Evolutionary conservation across 2,113 vertebrate species (phyloP).

Genomic region (Podarcis muralis): DNA sequence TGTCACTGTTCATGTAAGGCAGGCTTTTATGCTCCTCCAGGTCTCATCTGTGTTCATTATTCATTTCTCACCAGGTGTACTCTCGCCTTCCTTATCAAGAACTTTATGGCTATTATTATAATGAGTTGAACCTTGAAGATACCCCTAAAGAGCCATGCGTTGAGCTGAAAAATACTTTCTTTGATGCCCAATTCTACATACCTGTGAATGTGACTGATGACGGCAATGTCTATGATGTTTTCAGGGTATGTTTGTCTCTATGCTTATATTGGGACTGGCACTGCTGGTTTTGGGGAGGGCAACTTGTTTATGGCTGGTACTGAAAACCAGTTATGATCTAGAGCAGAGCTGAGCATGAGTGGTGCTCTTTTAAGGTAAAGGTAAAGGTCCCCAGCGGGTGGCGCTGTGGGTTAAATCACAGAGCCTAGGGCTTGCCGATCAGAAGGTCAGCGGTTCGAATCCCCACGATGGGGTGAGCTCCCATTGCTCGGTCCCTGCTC

Average conservation of each 20-base stretch:
- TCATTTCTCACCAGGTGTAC: conserved; percentile 66
- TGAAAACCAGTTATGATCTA: background rate
- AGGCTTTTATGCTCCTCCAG: background rate
- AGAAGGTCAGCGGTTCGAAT: too few relatives aligned
- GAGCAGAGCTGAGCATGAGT: too few relatives aligned
- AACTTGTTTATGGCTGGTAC: background rate
- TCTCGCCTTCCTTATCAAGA: conserved; percentile 17
- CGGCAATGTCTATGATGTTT: conserved; percentile 62
- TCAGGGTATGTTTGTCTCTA: conserved; percentile 63
- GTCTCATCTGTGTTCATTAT: background rate
- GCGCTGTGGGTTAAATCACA: too few relatives aligned
- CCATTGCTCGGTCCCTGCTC: too few relatives aligned
- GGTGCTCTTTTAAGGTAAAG: too few relatives aligned
- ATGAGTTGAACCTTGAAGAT: conserved; percentile 70
- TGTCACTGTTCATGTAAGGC: too few relatives aligned
- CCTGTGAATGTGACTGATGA: conserved; percentile 68
- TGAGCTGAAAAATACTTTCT: conserved; percentile 68
- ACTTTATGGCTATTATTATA: conserved; percentile 65
- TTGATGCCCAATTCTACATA: conserved; percentile 71
- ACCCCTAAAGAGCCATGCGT: conserved; percentile 39
- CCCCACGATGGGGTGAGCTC: too few relatives aligned
- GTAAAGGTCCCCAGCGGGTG: too few relatives aligned
- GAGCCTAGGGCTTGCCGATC: too few relatives aligned
- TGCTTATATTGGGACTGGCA: background rate
- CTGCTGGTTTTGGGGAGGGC: background rate